A percentile compares a stretch with the other conserved stretches of the same genome.
phyloP scores from a whole-genome alignment of 1,140 invertebrate genomes.

The Platyura marginata region DNA sequence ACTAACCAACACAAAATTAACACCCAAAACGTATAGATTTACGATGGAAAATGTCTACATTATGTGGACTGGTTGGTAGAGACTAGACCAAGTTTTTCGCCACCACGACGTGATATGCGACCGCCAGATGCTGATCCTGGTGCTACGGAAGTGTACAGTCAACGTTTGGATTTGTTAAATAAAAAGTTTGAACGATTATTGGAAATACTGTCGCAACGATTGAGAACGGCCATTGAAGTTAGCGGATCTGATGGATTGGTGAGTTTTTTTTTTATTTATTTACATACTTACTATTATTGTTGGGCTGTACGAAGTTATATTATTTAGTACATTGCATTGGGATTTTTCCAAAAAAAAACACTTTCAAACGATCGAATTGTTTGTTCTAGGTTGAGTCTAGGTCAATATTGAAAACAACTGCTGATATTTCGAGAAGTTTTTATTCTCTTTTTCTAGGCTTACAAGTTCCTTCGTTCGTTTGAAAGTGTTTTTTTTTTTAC shows the following conservation, averaged over 20 bases:
- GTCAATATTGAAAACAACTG: no score
- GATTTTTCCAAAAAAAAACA: neutral
- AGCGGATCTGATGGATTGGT: constrained; percentile 34
- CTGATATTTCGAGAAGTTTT: no score
- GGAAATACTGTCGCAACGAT: constrained; percentile 47
- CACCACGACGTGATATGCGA: constrained; percentile 21
- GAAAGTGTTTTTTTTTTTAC: no score
- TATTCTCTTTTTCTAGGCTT: no score
- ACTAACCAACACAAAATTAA: constrained; percentile 1
- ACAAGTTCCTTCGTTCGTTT: no score
- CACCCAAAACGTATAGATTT: constrained; percentile 32
- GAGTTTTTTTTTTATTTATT: constrained; percentile 22
- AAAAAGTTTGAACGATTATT: constrained; percentile 58
- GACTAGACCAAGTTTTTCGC: constrained; percentile 22
- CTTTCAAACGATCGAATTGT: neutral
- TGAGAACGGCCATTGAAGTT: constrained; percentile 27
- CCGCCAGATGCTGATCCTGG: constrained; percentile 20
- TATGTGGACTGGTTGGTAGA: constrained; percentile 77
- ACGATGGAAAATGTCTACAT: constrained; percentile 58
- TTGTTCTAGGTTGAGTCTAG: no score
- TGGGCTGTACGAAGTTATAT: neutral
- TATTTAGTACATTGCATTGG: neutral
- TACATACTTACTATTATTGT: neutral
- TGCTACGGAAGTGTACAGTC: constrained; percentile 62
- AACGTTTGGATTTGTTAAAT: constrained; percentile 68